Base-by-base conservation (phyloP, 1,140 invertebrate genomes). In the Drosophila varians region DNA sequence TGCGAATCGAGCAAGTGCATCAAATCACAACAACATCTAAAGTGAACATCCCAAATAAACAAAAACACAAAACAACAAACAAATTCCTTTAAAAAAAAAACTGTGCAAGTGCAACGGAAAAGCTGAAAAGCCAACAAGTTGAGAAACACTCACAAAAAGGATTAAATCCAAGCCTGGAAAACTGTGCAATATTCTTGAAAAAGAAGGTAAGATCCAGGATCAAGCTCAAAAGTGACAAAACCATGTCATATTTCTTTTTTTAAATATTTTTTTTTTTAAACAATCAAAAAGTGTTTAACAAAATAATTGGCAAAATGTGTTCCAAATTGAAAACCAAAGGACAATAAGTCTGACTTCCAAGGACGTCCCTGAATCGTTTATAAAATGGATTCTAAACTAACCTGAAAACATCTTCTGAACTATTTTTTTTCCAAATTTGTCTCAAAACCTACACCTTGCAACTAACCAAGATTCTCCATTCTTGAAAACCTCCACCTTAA, bases 41-140 rank as follows among this genome's bases (percentile, higher is more conserved):
- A 58, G 69, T 62, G 56, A 61, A 61, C 42, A 52, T 16, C 31
- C 31, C 8, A 56, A 25, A 49, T 14, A 43, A 26, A 38, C 12
- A 19, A 28, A 34, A 45, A 51, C 45, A 18, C 1, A 3, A 1
- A 16, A 42, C 1, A 19, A 42, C 38, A 42, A 42, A 16, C 14
- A 12, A 34, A 34, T 34, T n/a, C 9, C 31, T 12, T n/a, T 6
- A 12, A 14, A 64, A 34, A 12, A 65, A 38, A 31, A 66, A 65
- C 64, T 45, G 64, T 66, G 60, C 66, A 66, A 66, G 64, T 66
- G 64, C 49, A 42, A 43, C 31, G 26, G 4, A 28, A 9, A 28
- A 47, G 14, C 7, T 11, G 25, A 9, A 28, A 47, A 25, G 23
- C 46, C 16, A 48, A 28, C 11, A 16, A 16, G n/a, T 38, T 14